phyloP scores from a whole-genome alignment of 1,140 invertebrate genomes.

The Lysiphlebus fabarum region DNA sequence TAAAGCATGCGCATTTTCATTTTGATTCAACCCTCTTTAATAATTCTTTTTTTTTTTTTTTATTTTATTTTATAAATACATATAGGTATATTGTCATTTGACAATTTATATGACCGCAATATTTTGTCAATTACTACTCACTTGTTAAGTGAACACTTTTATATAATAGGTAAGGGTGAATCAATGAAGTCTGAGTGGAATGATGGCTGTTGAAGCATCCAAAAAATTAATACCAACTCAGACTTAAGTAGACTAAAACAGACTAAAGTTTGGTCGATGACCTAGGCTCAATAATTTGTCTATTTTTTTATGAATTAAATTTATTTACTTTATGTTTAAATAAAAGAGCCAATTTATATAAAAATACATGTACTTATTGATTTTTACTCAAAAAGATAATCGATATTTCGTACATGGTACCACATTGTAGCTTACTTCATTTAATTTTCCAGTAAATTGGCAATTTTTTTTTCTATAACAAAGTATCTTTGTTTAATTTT shows the following conservation, averaged over 20 bases:
- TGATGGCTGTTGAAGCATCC: too few species aligned
- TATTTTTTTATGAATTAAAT: not conserved
- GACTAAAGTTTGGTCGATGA: slow-evolving; percentile 24
- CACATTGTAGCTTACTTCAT: slow-evolving; percentile 46
- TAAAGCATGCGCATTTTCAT: slow-evolving; percentile 7
- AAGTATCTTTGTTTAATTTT: not conserved
- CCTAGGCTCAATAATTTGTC: slow-evolving; percentile 1
- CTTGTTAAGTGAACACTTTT: too few species aligned
- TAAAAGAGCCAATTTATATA: not conserved
- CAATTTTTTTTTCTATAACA: too few species aligned
- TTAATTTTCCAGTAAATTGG: slow-evolving; percentile 1
- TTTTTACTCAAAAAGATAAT: slow-evolving; percentile 39
- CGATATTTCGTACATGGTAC: slow-evolving; percentile 46
- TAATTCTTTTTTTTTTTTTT: too few species aligned
- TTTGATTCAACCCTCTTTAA: too few species aligned
- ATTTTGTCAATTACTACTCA: too few species aligned
- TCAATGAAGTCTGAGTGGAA: too few species aligned
- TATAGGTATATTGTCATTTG: too few species aligned
- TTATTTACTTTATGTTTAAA: not conserved
- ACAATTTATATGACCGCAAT: too few species aligned
- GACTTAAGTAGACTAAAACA: slow-evolving; percentile 4
- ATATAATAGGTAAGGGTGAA: too few species aligned
- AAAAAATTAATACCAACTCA: too few species aligned
- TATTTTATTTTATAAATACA: too few species aligned
- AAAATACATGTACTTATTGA: not conserved